phyloP scores from a whole-genome alignment of 2,113 vertebrate genomes.

The Heterochromis multidens region DNA sequence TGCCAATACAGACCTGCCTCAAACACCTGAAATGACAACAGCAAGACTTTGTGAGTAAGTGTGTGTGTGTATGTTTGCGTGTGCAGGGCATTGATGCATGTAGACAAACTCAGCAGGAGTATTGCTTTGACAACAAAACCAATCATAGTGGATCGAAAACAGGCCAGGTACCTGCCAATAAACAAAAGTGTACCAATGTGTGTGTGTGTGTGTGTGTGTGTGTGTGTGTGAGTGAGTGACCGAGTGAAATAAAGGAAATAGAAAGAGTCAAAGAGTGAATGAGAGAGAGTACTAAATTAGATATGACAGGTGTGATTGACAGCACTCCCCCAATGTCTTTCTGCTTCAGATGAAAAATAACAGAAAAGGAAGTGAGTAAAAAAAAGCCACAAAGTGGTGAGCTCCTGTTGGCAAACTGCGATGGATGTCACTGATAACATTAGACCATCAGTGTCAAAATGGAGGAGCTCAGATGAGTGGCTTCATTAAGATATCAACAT shows the following conservation, averaged over 20 bases:
- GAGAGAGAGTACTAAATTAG: neutral
- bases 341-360: neutral
- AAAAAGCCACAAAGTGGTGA: neutral
- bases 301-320: neutral
- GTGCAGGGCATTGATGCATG: neutral
- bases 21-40: neutral
- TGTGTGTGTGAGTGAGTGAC: neutral
- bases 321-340: neutral
- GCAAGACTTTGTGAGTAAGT: neutral
- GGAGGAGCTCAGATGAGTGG: neutral
- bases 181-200: neutral
- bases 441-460: neutral
- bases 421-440: neutral
- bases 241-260: neutral
- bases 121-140: slow-evolving; percentile 34
- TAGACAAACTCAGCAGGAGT: slow-evolving; percentile 16
- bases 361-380: neutral
- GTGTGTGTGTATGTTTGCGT: neutral
- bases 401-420: neutral
- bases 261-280: neutral
- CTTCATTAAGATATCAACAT: slow-evolving; percentile 9
- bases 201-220: neutral
- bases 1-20: neutral
- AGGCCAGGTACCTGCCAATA: neutral
- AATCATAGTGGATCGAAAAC: slow-evolving; percentile 1